Evolutionary conservation across 2,797 vertebrate genomes (phyloP).

Genomic region (Tauraco hartlaubi): DNA sequence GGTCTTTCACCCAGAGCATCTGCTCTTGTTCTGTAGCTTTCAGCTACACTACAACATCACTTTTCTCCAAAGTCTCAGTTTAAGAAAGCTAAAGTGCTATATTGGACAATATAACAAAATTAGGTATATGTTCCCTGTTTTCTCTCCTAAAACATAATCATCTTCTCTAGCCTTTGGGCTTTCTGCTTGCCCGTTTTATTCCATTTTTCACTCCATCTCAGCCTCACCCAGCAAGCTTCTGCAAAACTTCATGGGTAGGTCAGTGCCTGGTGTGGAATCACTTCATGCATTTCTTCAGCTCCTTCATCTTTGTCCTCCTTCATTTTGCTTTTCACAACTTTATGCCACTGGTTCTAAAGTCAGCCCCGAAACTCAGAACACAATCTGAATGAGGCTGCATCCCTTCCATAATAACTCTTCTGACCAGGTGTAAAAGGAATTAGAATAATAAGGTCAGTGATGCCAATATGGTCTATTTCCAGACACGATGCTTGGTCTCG

Average conservation of each 20-base stretch:
- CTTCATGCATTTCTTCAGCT: background rate
- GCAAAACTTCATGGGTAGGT: background rate
- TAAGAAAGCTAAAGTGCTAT: background rate
- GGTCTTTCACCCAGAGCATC: background rate
- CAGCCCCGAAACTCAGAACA: background rate
- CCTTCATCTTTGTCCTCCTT: background rate
- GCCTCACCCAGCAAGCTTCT: background rate
- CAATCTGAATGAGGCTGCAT: background rate
- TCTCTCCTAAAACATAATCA: background rate
- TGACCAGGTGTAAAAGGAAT: background rate
- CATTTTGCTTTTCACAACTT: background rate
- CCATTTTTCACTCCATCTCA: background rate
- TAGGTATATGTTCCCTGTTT: background rate
- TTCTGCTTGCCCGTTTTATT: background rate
- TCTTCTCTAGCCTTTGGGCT: background rate
- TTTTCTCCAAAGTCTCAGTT: background rate
- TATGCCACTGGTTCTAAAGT: background rate
- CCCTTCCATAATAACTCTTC: background rate
- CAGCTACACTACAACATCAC: background rate
- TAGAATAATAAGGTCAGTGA: background rate
- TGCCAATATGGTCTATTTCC: background rate
- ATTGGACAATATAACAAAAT: background rate
- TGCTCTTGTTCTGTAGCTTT: background rate
- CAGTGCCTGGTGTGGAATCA: background rate
- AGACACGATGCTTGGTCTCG: fast-evolving